Percentiles rank a stretch among this genome's conserved stretches.
Conservation (phyloP, 2,888 invertebrate genomes). For the Bibio marci region DNA sequence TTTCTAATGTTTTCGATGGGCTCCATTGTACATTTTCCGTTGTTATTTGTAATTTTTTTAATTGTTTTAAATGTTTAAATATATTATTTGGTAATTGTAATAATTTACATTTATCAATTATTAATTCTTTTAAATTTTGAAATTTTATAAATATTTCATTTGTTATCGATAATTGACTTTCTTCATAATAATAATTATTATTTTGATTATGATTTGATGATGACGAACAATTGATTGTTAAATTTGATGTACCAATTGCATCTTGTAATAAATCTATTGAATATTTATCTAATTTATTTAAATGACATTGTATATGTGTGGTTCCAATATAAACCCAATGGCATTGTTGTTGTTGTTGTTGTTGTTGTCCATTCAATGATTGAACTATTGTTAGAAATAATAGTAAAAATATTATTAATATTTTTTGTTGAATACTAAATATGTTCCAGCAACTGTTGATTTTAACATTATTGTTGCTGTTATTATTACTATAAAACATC, state of each 20-base stretch:
- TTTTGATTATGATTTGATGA: no score
- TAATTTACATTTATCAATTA: slow-evolving; percentile 64
- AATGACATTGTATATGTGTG: slow-evolving; percentile 32
- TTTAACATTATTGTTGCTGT: no score
- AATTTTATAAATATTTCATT: slow-evolving; percentile 45
- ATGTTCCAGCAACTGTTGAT: no score
- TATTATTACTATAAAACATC: no score
- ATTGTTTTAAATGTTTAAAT: slow-evolving; percentile 61
- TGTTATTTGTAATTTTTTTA: slow-evolving; percentile 60
- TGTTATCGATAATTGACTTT: slow-evolving; percentile 55
- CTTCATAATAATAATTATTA: slow-evolving; percentile 29
- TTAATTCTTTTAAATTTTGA: slow-evolving; percentile 54
- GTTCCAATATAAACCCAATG: no score
- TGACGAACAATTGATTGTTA: slow-evolving; percentile 48
- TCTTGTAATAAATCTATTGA: slow-evolving; percentile 34
- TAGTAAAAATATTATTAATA: no score
- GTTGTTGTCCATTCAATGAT: no score
- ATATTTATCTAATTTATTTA: slow-evolving; percentile 52
- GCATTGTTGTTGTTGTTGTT: no score
- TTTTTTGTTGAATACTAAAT: no score
- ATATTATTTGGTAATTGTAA: slow-evolving; percentile 56
- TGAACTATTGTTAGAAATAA: no score
- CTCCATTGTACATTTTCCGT: slow-evolving; percentile 71
- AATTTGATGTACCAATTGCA: slow-evolving; percentile 52
- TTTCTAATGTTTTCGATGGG: slow-evolving; percentile 53